Conservation (phyloP, 2,797 vertebrate species). For the Pseudochirops cupreus region DNA sequence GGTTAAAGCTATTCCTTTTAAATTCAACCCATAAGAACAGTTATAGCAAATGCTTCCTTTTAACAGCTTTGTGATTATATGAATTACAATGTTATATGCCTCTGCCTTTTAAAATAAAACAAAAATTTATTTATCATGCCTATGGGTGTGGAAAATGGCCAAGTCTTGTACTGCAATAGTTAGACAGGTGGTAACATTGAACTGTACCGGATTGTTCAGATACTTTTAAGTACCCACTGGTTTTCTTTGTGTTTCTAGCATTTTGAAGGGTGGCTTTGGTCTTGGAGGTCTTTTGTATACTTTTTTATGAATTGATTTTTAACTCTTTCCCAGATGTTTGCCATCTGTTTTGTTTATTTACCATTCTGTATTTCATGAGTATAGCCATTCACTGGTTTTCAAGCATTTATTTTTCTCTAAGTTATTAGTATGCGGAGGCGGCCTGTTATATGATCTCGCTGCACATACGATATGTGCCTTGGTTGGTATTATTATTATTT, state of each 20-base stretch:
- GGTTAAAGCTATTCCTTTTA: conserved; percentile 60
- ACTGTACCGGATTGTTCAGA: background rate
- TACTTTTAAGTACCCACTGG: conserved; percentile 24
- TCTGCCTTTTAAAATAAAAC: conserved; percentile 58
- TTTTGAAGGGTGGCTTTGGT: conserved; percentile 34
- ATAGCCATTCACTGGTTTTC: conserved; percentile 47
- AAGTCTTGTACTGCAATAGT: background rate
- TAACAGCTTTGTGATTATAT: conserved; percentile 50
- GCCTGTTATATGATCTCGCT: conserved; percentile 75
- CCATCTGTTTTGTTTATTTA: background rate
- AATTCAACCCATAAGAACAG: conserved; percentile 66
- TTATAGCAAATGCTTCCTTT: conserved; percentile 63
- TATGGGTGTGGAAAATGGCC: conserved; percentile 28
- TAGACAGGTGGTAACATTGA: background rate
- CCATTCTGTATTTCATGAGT: background rate
- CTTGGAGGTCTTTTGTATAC: conserved; percentile 5
- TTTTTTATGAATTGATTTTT: conserved; percentile 35
- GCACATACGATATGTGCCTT: conserved; percentile 62
- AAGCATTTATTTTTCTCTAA: conserved; percentile 29
- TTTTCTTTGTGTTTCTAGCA: conserved; percentile 28
- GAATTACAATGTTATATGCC: conserved; percentile 59
- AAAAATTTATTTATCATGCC: conserved; percentile 42
- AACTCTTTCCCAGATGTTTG: background rate
- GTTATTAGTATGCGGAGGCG: conserved; percentile 67
- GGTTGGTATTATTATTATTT: conserved; percentile 77